These are phyloP conservation scores for Leptinotarsa texana DNA, from an alignment of 1,140 invertebrate species.

Conservation along the genomic window DNA sequence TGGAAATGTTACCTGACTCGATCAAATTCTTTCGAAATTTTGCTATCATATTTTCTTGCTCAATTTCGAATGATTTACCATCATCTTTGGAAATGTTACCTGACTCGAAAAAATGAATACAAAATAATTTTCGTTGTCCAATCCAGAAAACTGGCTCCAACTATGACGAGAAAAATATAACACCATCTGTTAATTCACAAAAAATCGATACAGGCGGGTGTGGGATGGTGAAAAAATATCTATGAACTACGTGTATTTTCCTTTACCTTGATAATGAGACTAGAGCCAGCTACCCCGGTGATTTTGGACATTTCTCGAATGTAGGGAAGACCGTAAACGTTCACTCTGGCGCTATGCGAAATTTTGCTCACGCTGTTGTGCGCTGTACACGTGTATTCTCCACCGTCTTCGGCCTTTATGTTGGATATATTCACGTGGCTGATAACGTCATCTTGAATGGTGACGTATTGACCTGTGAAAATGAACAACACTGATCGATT, in stretches of 20 bases:
- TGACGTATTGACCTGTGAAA: constrained; percentile 73
- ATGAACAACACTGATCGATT: background rate
- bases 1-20: too few species aligned
- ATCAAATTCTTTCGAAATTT: too few species aligned
- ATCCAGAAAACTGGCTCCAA: too few species aligned
- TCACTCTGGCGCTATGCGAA: constrained; percentile 81
- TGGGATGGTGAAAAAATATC: background rate
- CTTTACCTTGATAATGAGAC: constrained; percentile 72
- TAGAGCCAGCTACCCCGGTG: constrained; percentile 84
- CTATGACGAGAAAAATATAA: too few species aligned
- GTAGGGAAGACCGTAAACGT: constrained; percentile 88
- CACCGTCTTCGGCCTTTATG: constrained; percentile 87
- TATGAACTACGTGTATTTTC: background rate
- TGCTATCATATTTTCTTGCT: too few species aligned
- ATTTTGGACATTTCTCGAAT: constrained; percentile 90
- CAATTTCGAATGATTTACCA: too few species aligned
- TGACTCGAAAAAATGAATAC: too few species aligned
- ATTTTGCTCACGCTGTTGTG: constrained; percentile 78
- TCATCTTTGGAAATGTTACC: too few species aligned
- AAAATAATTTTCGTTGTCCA: too few species aligned
- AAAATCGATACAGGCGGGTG: too few species aligned
- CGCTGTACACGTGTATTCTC: constrained; percentile 86
- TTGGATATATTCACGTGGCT: constrained; percentile 93
- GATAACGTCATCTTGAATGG: constrained; percentile 88
- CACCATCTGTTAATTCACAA: too few species aligned